Percentiles rank a stretch among this genome's conserved stretches.
These are phyloP conservation scores for Cirrhinus mrigala DNA, from an alignment of 2,797 vertebrate species.

Conservation along the genomic window DNA sequence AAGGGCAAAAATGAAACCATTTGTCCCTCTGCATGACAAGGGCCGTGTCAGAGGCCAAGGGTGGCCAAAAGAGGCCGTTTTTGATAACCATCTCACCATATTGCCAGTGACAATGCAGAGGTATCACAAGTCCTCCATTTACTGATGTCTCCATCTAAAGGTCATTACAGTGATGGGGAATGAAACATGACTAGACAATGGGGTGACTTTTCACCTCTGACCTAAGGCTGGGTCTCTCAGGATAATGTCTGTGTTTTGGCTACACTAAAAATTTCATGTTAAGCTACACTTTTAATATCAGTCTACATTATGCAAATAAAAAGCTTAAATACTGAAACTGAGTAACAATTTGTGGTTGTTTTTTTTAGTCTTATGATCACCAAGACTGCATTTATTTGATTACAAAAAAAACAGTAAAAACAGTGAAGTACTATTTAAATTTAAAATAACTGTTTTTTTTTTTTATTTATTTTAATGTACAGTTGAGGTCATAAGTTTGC, in stretches of 20 bases:
- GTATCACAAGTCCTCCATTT: slow-evolving; percentile 77
- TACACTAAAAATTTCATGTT: slow-evolving; percentile 7
- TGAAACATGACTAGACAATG: slow-evolving; percentile 68
- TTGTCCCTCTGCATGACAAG: slow-evolving; percentile 81
- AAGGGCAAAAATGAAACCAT: slow-evolving; percentile 88
- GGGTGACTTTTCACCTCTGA: slow-evolving; percentile 61
- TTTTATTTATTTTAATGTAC: too few relatives aligned
- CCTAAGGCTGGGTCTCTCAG: slow-evolving; percentile 53
- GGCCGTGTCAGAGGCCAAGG: slow-evolving; percentile 81
- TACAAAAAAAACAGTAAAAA: neutral
- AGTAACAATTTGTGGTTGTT: neutral
- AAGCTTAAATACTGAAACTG: neutral
- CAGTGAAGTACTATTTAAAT: neutral
- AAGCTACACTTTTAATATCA: slow-evolving; percentile 15
- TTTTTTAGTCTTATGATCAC: too few relatives aligned
- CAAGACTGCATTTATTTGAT: neutral
- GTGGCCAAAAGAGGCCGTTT: slow-evolving; percentile 78
- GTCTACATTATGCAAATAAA: slow-evolving; percentile 8
- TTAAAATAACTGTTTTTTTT: neutral
- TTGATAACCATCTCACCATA: slow-evolving; percentile 86
- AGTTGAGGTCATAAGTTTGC: too few relatives aligned
- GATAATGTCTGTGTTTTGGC: slow-evolving; percentile 52
- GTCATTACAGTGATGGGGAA: slow-evolving; percentile 72
- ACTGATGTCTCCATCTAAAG: slow-evolving; percentile 86
- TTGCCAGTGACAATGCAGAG: slow-evolving; percentile 82